Base-by-base conservation (phyloP, 2,113 vertebrate genomes). In the Megaceryle torquata region DNA sequence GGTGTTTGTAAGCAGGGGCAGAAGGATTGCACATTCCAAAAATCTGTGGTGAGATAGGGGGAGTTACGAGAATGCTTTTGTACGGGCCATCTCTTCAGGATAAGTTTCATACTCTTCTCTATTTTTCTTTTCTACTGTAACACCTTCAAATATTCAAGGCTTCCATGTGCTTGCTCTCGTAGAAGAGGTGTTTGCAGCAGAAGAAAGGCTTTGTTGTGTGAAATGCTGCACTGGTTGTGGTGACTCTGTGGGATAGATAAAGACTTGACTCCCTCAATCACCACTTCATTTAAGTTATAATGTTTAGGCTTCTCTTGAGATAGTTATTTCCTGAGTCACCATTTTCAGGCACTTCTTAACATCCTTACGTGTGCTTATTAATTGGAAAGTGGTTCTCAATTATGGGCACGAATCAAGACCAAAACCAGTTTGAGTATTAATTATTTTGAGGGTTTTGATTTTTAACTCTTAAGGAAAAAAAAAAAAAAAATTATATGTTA, bases 371-470 rank as follows among this genome's bases (percentile, higher is more conserved):
- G 43, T 54, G 9, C 3, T 53, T 74, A 26, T 11, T 9, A n/a
- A 20, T 44, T n/a, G 35, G 31, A 63, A 82, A 89, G 24, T 11
- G 59, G 7, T 86, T 84, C 48, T 82, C 6, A 2, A 8, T 37
- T 21, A 26, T 26, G 39, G 17, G 13, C 3, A 18, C 70, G 44
- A 61, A 51, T 60, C 39, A 72, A 88, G 39, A 15, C 1, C 1
- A 68, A 51, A 70, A 82, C 6, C 13, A 53, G 29, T 35, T 46
- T 44, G 7, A 50, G 12, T 56, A 24, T 68, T 57, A 65, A 41
- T 92, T 48, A 53, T 7, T 31, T 63, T 9, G 21, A 8, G 18
- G 0, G 0, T 10, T 57, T 35, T 28, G 7, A 41, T 29, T 29
- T 77, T 76, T 60, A 53, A 18, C 5, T 78, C 22, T 51, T 41